Evolutionary conservation across 2,113 vertebrate genomes (phyloP).

Genomic region (Corythoichthys intestinalis): DNA sequence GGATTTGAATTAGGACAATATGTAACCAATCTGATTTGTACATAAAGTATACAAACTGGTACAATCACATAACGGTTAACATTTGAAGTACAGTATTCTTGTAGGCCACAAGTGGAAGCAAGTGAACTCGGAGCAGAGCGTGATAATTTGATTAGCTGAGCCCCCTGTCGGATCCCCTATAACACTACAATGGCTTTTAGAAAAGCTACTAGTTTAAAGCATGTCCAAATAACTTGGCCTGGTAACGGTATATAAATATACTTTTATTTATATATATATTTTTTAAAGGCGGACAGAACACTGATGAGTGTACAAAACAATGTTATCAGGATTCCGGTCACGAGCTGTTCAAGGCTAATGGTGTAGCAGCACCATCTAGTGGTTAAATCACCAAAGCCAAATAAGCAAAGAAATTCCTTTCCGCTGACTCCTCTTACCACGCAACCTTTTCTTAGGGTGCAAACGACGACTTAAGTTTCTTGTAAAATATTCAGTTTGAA

Average conservation of each 20-base stretch:
- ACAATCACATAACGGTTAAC: neutral
- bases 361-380: slow-evolving; percentile 45
- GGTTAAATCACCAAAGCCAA: slow-evolving; percentile 18
- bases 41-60: neutral
- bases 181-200: slow-evolving; percentile 6
- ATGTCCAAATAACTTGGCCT: neutral
- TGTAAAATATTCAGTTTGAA: neutral
- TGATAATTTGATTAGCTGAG: neutral
- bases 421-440: neutral
- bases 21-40: neutral
- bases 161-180: neutral
- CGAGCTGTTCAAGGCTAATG: slow-evolving; percentile 6
- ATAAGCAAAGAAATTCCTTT: neutral
- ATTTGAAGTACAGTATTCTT: neutral
- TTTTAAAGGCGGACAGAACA: neutral
- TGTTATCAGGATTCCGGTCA: slow-evolving; percentile 5
- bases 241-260: no score
- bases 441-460: neutral
- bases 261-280: no score
- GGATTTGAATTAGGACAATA: neutral
- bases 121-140: neutral
- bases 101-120: neutral
- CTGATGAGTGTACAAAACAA: neutral
- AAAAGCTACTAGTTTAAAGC: neutral
- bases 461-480: neutral